Conservation (phyloP, 2,888 invertebrate genomes). For the Torymus tubicola region DNA sequence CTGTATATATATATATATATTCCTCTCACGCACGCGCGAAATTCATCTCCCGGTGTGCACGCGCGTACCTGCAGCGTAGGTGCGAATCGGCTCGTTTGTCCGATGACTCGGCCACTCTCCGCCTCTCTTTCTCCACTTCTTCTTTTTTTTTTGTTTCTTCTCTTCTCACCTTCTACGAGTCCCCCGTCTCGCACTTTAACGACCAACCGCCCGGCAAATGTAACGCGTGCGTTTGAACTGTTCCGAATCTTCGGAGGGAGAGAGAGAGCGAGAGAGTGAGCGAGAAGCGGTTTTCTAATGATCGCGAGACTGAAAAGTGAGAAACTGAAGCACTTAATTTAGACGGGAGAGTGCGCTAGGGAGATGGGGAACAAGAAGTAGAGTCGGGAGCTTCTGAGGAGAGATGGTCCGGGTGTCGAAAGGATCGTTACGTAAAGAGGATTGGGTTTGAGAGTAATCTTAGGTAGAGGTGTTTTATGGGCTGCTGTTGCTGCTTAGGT, state of each 20-base stretch:
- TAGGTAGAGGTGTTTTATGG: not conserved
- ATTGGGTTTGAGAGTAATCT: slow-evolving; percentile 19
- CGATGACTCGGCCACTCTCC: slow-evolving; percentile 70
- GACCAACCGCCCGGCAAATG: slow-evolving; percentile 26
- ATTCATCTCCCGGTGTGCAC: slow-evolving; percentile 13
- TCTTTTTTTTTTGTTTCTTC: slow-evolving; percentile 41
- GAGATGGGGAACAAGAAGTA: not conserved
- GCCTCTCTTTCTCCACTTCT: slow-evolving; percentile 12
- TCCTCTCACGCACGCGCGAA: slow-evolving; percentile 17
- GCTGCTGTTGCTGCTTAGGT: no score
- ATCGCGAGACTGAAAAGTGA: slow-evolving; percentile 42
- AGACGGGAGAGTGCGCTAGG: not conserved
- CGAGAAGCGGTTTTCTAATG: slow-evolving; percentile 46
- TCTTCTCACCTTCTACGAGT: slow-evolving; percentile 22
- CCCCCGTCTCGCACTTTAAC: slow-evolving; percentile 21
- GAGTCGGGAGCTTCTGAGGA: not conserved
- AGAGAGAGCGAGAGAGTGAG: not conserved
- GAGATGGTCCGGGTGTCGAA: slow-evolving; percentile 4
- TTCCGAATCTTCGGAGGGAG: slow-evolving; percentile 41
- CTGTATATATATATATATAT: not conserved
- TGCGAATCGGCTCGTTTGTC: slow-evolving; percentile 72
- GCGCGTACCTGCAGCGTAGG: slow-evolving; percentile 57
- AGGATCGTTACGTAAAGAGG: slow-evolving; percentile 21
- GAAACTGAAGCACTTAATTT: slow-evolving; percentile 54
- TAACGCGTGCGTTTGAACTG: slow-evolving; percentile 51